Evolutionary conservation across 2,888 invertebrate species (phyloP).

Genomic region (Gymnosoma rotundatum): DNA sequence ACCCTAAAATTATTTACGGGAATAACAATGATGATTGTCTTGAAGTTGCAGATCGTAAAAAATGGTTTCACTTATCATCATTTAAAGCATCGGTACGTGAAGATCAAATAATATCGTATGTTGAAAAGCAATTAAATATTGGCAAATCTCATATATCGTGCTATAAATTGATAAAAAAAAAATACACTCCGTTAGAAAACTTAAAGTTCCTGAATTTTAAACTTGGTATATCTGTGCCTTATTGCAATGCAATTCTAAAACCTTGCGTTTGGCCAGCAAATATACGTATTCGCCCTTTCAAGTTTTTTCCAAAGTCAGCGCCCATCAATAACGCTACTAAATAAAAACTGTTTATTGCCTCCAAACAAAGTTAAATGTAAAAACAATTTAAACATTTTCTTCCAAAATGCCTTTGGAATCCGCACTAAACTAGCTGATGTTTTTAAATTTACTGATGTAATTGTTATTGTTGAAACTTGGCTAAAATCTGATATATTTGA

Average conservation of each 20-base stretch:
- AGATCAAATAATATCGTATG: too few species aligned
- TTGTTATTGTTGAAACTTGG: constrained; percentile 4
- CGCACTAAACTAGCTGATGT: neutral
- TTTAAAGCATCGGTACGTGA: too few species aligned
- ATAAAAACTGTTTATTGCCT: neutral
- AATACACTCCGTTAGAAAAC: too few species aligned
- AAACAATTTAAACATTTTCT: neutral
- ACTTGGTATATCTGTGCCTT: neutral
- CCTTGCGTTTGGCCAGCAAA: neutral
- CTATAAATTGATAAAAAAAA: too few species aligned
- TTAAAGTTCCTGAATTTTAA: constrained; percentile 5
- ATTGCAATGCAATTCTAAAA: neutral
- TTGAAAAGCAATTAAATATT: too few species aligned
- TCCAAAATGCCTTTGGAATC: constrained; percentile 7
- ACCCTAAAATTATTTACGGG: too few species aligned
- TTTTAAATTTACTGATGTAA: constrained; percentile 12
- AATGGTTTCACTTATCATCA: too few species aligned
- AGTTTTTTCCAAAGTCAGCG: too few species aligned
- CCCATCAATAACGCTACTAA: neutral
- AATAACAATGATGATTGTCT: too few species aligned
- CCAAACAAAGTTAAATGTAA: neutral
- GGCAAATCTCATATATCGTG: too few species aligned
- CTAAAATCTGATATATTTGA: too few species aligned
- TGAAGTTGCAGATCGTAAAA: neutral
- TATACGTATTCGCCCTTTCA: neutral